Conservation (phyloP, 2,797 vertebrate species). For the Centropyge bicolor region DNA sequence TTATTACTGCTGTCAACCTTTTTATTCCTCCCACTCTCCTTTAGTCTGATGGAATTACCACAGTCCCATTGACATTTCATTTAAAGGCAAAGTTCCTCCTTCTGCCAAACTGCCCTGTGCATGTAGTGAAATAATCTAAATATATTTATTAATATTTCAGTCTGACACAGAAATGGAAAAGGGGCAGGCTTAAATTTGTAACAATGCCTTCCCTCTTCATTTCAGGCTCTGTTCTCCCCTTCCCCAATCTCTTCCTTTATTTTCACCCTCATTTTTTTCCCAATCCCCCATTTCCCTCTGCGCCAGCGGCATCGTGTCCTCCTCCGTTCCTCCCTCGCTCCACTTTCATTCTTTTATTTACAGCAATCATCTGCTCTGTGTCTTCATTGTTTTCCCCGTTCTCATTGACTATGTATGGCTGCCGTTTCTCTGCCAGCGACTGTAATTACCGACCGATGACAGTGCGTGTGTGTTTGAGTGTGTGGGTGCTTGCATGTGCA, state of each 20-base stretch:
- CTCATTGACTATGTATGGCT: conserved; percentile 70
- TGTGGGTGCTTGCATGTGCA: not conserved
- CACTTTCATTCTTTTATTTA: conserved; percentile 71
- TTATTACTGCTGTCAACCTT: conserved; percentile 17
- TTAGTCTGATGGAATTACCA: conserved; percentile 21
- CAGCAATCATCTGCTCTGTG: conserved; percentile 66
- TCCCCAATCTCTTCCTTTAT: not conserved
- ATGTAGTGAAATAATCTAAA: conserved; percentile 1
- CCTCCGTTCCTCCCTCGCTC: conserved; percentile 49
- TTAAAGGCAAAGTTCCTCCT: conserved; percentile 3
- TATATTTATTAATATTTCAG: conserved; percentile 20
- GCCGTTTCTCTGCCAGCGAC: conserved; percentile 44
- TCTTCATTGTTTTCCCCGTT: conserved; percentile 58
- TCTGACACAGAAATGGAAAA: conserved; percentile 4
- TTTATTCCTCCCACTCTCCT: not conserved
- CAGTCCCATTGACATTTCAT: conserved; percentile 18
- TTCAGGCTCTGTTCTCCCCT: conserved; percentile 2
- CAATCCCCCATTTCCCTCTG: not conserved
- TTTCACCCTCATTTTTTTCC: conserved; percentile 16
- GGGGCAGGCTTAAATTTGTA: not conserved
- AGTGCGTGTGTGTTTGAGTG: not conserved
- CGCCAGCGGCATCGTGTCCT: conserved; percentile 35
- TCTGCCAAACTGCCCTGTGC: not conserved
- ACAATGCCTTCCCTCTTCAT: not conserved
- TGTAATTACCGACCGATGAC: conserved; percentile 50